A percentile compares a stretch with the other conserved stretches of the same genome.
Evolutionary conservation across 2,888 invertebrate species (phyloP).

Genomic region (Baccha elongata): DNA sequence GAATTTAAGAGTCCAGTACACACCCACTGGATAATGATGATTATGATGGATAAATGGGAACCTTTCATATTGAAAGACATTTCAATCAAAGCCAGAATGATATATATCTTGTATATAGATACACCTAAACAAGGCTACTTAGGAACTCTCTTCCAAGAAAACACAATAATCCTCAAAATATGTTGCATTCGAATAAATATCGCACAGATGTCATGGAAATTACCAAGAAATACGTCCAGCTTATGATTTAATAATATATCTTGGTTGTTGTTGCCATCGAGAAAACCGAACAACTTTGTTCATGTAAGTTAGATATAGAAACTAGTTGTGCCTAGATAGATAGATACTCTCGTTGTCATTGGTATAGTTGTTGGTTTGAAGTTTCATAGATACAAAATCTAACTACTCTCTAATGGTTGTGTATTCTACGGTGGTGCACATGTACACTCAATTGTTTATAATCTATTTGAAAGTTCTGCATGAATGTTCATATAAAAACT

Average conservation of each 20-base stretch:
- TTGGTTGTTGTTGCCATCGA: conserved; percentile 11
- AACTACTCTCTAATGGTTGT: conserved; percentile 44
- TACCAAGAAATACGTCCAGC: conserved; percentile 62
- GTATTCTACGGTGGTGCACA: conserved; percentile 22
- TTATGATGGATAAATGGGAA: conserved; percentile 29
- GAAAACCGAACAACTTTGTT: conserved; percentile 17
- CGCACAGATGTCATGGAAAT: conserved; percentile 65
- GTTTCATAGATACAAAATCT: conserved; percentile 39
- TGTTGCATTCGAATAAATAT: conserved; percentile 53
- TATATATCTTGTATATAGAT: too few relatives aligned
- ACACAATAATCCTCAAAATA: conserved; percentile 29
- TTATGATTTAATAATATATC: conserved; percentile 64
- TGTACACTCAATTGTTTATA: conserved; percentile 62
- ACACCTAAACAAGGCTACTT: too few relatives aligned
- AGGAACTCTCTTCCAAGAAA: conserved; percentile 34
- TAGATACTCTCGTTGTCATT: not conserved
- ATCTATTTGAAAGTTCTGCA: conserved; percentile 69
- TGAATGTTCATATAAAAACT: conserved; percentile 6
- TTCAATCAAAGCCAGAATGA: conserved; percentile 39
- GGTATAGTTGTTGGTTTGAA: not conserved
- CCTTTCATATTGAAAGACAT: conserved; percentile 50
- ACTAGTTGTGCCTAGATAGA: not conserved
- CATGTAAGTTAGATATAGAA: conserved; percentile 24
- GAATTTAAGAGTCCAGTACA: conserved; percentile 14
- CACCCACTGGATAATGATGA: conserved; percentile 17